Percentiles rank a stretch among this genome's conserved stretches.
phyloP scores from a whole-genome alignment of 2,888 invertebrate species.

The Latrodectus elegans region DNA sequence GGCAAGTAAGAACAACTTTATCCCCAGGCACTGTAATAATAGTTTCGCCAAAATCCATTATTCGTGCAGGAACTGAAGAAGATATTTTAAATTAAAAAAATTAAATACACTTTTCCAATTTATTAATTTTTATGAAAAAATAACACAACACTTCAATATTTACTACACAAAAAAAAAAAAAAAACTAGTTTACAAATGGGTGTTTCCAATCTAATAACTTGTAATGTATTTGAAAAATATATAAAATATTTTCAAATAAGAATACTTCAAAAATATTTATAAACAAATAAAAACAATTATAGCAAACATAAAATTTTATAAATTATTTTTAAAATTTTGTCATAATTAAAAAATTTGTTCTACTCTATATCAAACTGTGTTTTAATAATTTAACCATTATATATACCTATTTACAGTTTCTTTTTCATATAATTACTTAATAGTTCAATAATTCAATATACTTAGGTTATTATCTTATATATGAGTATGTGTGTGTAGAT shows the following conservation, averaged over 20 bases:
- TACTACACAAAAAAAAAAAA: neutral
- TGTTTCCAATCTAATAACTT: neutral
- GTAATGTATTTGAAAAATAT: neutral
- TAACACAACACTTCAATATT: neutral
- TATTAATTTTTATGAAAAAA: neutral
- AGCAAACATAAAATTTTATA: too few relatives aligned
- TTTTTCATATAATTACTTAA: too few relatives aligned
- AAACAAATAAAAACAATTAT: too few relatives aligned
- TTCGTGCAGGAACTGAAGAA: slow-evolving; percentile 66
- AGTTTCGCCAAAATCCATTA: slow-evolving; percentile 66
- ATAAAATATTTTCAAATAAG: neutral
- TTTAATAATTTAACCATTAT: too few relatives aligned
- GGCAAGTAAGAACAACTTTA: slow-evolving; percentile 63
- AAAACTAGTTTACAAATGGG: neutral
- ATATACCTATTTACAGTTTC: too few relatives aligned
- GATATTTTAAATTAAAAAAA: neutral
- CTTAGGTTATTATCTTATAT: too few relatives aligned
- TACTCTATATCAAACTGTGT: too few relatives aligned
- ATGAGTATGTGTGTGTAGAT: too few relatives aligned
- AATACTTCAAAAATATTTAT: too few relatives aligned
- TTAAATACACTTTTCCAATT: neutral
- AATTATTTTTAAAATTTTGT: too few relatives aligned
- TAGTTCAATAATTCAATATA: too few relatives aligned
- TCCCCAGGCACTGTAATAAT: slow-evolving; percentile 67
- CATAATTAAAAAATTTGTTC: too few relatives aligned